These are phyloP conservation scores for Gorilla gorilla DNA, from an alignment of 2,113 vertebrate genomes.

Conservation along the genomic window DNA sequence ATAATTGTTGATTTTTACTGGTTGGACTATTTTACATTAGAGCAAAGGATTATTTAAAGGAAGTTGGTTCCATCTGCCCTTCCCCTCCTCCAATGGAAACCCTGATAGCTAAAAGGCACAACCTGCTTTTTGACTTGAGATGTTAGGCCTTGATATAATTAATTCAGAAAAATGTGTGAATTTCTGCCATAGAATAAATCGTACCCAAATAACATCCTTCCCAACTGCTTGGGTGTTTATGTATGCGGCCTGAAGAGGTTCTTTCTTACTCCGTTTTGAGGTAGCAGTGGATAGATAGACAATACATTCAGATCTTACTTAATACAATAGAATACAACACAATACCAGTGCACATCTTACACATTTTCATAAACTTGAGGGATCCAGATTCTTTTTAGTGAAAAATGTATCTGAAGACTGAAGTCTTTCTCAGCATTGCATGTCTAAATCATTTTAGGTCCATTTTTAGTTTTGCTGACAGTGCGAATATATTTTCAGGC, in stretches of 20 bases:
- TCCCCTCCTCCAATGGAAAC: background rate
- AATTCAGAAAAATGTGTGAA: background rate
- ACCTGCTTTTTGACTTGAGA: background rate
- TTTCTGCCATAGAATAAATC: background rate
- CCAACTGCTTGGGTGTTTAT: background rate
- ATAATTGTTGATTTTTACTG: conserved; percentile 68
- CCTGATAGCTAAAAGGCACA: background rate
- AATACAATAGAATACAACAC: no score
- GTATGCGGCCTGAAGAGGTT: background rate
- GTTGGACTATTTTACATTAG: conserved; percentile 52
- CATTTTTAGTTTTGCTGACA: conserved; percentile 56
- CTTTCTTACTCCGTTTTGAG: background rate
- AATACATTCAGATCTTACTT: background rate
- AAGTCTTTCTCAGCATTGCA: background rate
- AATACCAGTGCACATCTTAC: background rate
- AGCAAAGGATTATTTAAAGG: conserved; percentile 4
- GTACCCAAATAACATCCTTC: background rate
- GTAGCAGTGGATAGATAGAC: rapidly evolving
- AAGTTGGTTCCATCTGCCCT: background rate
- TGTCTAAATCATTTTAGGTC: background rate
- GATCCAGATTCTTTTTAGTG: background rate
- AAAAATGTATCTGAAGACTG: background rate
- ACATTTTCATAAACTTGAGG: background rate
- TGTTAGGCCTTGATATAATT: background rate
- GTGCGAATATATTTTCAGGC: conserved; percentile 25